Conservation (phyloP, 2,888 invertebrate species). For the Drosophila mayaguana region DNA sequence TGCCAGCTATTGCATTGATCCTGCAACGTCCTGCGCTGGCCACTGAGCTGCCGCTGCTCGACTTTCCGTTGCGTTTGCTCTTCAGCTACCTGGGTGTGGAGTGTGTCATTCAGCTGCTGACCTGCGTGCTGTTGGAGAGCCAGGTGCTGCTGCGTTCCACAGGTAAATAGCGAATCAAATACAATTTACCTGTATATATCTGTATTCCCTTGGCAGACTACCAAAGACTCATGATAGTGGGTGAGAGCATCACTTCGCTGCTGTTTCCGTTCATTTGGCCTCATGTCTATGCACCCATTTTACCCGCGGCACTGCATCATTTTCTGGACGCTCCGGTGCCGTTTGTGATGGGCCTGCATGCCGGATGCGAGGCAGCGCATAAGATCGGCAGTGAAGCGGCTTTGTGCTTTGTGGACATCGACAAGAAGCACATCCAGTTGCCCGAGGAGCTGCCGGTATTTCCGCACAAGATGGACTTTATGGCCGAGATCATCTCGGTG, state of each 20-base stretch:
- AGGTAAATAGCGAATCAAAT: slow-evolving; percentile 86
- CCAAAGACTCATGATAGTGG: slow-evolving; percentile 97
- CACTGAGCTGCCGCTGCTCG: slow-evolving; percentile 96
- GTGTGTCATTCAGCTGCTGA: slow-evolving; percentile 95
- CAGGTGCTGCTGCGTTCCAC: slow-evolving; percentile 97
- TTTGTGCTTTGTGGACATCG: slow-evolving; percentile 97
- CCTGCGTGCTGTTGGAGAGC: slow-evolving; percentile 97
- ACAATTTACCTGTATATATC: not conserved
- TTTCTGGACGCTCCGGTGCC: slow-evolving; percentile 99
- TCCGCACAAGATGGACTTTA: slow-evolving; percentile 95
- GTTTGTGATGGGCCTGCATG: slow-evolving; percentile 97
- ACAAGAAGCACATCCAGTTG: slow-evolving; percentile 95
- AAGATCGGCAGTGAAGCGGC: slow-evolving; percentile 93
- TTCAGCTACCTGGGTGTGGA: slow-evolving; percentile 96
- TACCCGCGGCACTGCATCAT: slow-evolving; percentile 97
- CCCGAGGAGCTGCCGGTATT: slow-evolving; percentile 98
- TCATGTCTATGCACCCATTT: slow-evolving; percentile 99
- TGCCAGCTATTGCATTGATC: slow-evolving; percentile 88
- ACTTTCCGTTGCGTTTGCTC: slow-evolving; percentile 95
- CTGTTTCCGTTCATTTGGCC: slow-evolving; percentile 99
- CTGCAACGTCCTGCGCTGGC: slow-evolving; percentile 91
- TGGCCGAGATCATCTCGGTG: slow-evolving; percentile 92
- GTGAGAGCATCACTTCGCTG: slow-evolving; percentile 95
- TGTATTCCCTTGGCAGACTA: slow-evolving; percentile 88
- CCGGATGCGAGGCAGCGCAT: slow-evolving; percentile 87